phyloP scores from a whole-genome alignment of 2,888 invertebrate species.

The Macropis europaea region DNA sequence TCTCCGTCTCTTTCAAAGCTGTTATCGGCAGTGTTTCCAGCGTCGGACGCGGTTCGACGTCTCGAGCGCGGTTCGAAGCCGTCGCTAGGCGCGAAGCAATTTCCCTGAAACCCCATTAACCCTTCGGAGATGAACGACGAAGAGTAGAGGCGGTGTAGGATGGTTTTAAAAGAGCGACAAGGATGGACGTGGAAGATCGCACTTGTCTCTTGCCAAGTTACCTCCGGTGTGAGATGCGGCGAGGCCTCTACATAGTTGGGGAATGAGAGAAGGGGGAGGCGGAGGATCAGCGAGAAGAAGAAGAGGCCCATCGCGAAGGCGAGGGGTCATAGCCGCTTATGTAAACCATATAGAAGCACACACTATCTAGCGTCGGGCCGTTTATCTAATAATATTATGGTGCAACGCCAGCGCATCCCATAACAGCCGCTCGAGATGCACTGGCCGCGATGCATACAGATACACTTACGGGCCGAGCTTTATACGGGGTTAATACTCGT shows the following conservation, averaged over 20 bases:
- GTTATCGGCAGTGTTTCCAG: neutral
- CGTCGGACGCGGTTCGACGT: neutral
- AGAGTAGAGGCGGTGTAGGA: constrained; percentile 50
- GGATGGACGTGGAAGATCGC: constrained; percentile 55
- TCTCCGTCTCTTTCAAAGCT: too few species aligned
- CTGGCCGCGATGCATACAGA: constrained; percentile 55
- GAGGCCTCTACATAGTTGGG: constrained; percentile 9
- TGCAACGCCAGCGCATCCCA: constrained; percentile 66
- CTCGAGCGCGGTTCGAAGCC: constrained; percentile 21
- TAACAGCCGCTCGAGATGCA: constrained; percentile 65
- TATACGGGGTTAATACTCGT: constrained; percentile 32
- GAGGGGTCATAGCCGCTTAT: constrained; percentile 71
- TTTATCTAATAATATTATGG: constrained; percentile 76
- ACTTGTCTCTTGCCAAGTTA: constrained; percentile 68
- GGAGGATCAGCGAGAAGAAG: constrained; percentile 27
- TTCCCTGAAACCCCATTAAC: constrained; percentile 76
- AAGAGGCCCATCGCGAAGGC: constrained; percentile 46
- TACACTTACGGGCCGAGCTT: constrained; percentile 39
- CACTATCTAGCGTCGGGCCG: constrained; percentile 69
- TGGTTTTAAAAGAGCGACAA: constrained; percentile 39
- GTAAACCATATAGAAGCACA: constrained; percentile 71
- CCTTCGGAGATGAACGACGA: constrained; percentile 71
- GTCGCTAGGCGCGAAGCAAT: constrained; percentile 71
- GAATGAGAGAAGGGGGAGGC: neutral
- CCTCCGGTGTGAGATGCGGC: constrained; percentile 35